These are phyloP conservation scores for Troides helena DNA, from an alignment of 2,888 invertebrate species.

Conservation along the genomic window DNA sequence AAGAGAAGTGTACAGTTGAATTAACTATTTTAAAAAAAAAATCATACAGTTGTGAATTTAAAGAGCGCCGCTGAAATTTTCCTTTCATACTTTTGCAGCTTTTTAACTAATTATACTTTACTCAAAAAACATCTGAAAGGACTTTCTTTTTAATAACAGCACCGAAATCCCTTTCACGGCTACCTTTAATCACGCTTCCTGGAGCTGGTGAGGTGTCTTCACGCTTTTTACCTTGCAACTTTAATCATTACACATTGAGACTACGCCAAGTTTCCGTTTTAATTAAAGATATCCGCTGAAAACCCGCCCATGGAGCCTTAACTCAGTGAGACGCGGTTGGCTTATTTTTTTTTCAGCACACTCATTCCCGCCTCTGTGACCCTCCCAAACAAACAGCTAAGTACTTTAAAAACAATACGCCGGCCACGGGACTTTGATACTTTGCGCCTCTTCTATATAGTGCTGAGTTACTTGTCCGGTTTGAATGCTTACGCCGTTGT, in stretches of 20 bases:
- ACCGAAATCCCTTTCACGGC: conserved; percentile 33
- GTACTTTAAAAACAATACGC: conserved; percentile 73
- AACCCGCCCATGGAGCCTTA: conserved; percentile 76
- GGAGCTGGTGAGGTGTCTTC: conserved; percentile 41
- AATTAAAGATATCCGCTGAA: conserved; percentile 76
- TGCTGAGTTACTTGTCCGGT: conserved; percentile 30
- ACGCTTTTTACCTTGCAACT: conserved; percentile 50
- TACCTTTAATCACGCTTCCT: conserved; percentile 37
- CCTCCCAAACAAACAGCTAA: conserved; percentile 79
- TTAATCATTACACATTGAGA: conserved; percentile 63
- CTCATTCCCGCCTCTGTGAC: conserved; percentile 79
- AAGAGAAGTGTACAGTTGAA: no score
- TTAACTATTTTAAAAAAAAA: background rate
- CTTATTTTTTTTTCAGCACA: conserved; percentile 77
- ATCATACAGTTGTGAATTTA: background rate
- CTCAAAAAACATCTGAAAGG: background rate
- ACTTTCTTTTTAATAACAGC: conserved; percentile 2
- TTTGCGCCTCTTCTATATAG: conserved; percentile 7
- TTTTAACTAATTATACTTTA: background rate
- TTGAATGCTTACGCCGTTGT: conserved; percentile 47
- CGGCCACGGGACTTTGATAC: conserved; percentile 30
- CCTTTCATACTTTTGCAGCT: background rate
- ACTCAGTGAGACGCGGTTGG: conserved; percentile 79
- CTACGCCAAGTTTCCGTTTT: conserved; percentile 69
- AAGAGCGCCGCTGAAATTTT: background rate